Percentiles rank a stretch among this genome's conserved stretches.
Evolutionary conservation across 2,113 vertebrate genomes (phyloP).

Genomic region (Lagopus leucura): DNA sequence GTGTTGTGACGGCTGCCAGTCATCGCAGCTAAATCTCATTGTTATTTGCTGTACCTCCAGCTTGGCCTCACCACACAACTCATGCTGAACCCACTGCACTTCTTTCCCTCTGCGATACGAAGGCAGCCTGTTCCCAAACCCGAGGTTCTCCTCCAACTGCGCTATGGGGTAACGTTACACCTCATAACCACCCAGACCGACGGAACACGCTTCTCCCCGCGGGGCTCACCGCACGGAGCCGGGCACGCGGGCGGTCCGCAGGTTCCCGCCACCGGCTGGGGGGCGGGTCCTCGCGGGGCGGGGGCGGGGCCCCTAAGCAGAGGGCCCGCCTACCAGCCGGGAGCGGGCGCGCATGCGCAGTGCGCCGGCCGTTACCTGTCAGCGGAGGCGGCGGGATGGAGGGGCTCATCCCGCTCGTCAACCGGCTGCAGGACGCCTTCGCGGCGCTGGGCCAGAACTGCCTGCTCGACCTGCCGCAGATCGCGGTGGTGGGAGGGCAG

Average conservation of each 20-base stretch:
- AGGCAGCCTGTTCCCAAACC: background rate
- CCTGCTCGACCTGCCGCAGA: conserved; percentile 87
- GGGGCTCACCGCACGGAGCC: too few relatives aligned
- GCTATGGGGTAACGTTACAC: background rate
- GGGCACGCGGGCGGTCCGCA: too few relatives aligned
- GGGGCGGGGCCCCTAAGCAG: background rate
- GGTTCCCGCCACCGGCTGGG: background rate
- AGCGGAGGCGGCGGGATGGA: conserved; percentile 84
- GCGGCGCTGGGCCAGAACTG: conserved; percentile 84
- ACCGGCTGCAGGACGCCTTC: conserved; percentile 91
- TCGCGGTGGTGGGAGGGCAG: conserved; percentile 90
- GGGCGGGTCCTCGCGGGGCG: rapidly evolving
- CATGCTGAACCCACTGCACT: background rate
- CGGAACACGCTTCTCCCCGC: too few relatives aligned
- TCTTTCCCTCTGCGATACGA: too few relatives aligned
- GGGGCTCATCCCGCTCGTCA: conserved; percentile 92
- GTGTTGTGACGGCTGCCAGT: background rate
- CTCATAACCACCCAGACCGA: too few relatives aligned
- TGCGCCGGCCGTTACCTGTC: conserved; percentile 34
- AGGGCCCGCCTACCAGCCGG: background rate
- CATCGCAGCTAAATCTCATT: conserved; percentile 9
- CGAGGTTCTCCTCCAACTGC: too few relatives aligned
- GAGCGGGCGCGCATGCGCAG: conserved; percentile 45
- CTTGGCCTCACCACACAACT: background rate
- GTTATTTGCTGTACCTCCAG: background rate